Evolutionary conservation across 2,888 invertebrate genomes (phyloP).

Genomic region (Drosophila formosana): DNA sequence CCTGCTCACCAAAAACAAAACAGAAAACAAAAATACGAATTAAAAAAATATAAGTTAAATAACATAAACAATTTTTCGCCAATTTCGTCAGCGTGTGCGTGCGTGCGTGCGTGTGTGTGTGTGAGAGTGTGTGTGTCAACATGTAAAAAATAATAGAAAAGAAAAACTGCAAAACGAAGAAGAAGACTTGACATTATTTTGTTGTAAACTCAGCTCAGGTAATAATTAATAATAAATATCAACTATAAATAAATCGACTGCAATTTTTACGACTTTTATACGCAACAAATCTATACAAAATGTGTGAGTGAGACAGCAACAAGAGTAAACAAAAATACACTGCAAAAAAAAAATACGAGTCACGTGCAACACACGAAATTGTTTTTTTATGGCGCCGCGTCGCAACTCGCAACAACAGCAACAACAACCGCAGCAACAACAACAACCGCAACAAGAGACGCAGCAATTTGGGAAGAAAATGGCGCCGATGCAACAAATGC

Average conservation of each 20-base stretch:
- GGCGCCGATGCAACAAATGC: slow-evolving; percentile 81
- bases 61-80: slow-evolving; percentile 33
- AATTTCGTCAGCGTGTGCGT: slow-evolving; percentile 18
- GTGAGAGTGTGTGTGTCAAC: slow-evolving; percentile 28
- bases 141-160: slow-evolving; percentile 23
- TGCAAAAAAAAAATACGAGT: neutral
- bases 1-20: slow-evolving; percentile 49
- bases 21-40: slow-evolving; percentile 10
- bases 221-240: slow-evolving; percentile 51
- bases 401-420: slow-evolving; percentile 81
- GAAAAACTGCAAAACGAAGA: too few relatives aligned
- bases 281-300: slow-evolving; percentile 16
- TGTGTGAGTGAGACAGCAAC: neutral
- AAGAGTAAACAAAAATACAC: neutral
- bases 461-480: slow-evolving; percentile 40
- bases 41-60: neutral
- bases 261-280: slow-evolving; percentile 42
- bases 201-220: slow-evolving; percentile 75
- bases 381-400: slow-evolving; percentile 86
- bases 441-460: slow-evolving; percentile 12
- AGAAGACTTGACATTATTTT: too few relatives aligned
- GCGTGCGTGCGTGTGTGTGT: slow-evolving; percentile 18
- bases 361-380: slow-evolving; percentile 42
- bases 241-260: slow-evolving; percentile 58
- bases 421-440: slow-evolving; percentile 28